These are phyloP conservation scores for Clarias fuscus DNA, from an alignment of 2,797 vertebrate species.

Conservation along the genomic window DNA sequence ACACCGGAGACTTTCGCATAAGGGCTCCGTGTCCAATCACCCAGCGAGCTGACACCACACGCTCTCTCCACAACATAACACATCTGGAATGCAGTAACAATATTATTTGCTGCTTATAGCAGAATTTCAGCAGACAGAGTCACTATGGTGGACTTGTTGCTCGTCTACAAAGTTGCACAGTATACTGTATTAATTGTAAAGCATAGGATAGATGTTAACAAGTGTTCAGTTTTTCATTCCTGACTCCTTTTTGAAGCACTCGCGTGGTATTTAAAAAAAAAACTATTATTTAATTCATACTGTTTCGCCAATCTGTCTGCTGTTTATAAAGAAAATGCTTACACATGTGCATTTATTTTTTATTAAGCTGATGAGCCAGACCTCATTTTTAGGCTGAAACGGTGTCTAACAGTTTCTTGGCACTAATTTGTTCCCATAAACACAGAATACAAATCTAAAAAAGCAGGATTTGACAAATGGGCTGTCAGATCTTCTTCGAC, in stretches of 20 bases:
- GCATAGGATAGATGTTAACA: neutral
- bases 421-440: constrained; percentile 36
- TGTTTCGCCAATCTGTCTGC: neutral
- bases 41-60: too few species aligned
- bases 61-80: neutral
- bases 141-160: neutral
- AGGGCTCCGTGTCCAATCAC: too few species aligned
- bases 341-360: constrained; percentile 11
- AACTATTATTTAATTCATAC: neutral
- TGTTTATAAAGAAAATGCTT: constrained; percentile 20
- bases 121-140: constrained; percentile 36
- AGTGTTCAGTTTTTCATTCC: constrained; percentile 4
- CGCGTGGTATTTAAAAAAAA: too few species aligned
- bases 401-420: constrained; percentile 4
- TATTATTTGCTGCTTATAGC: constrained; percentile 34
- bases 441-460: constrained; percentile 13
- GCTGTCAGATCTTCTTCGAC: constrained; percentile 7
- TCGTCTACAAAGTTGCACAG: neutral
- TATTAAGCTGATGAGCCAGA: constrained; percentile 28
- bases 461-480: constrained; percentile 24
- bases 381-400: constrained; percentile 4
- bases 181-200: neutral
- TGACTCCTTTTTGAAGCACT: neutral
- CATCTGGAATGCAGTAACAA: constrained; percentile 34
- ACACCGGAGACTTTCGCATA: too few species aligned